phyloP scores from a whole-genome alignment of 2,113 vertebrate genomes.

The Grammomys dolichurus region DNA sequence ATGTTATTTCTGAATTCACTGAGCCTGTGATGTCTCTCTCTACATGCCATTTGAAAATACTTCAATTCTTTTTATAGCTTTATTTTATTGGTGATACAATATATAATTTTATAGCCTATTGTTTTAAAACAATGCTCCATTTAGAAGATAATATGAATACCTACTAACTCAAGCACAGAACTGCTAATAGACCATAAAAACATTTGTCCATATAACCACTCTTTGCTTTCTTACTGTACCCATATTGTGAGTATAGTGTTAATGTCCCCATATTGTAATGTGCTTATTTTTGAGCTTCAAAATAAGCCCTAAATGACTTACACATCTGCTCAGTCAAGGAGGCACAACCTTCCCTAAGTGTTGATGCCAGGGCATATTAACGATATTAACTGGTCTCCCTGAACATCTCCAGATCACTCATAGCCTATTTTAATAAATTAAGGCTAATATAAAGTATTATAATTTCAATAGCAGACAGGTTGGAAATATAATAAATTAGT shows the following conservation, averaged over 20 bases:
- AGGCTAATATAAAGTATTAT: slow-evolving; percentile 62
- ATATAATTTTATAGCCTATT: slow-evolving; percentile 35
- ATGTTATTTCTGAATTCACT: neutral
- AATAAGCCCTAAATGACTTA: slow-evolving; percentile 47
- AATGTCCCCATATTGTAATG: slow-evolving; percentile 45
- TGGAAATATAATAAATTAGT: slow-evolving; percentile 41
- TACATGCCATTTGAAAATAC: slow-evolving; percentile 35
- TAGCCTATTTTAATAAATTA: slow-evolving; percentile 62
- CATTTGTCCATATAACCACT: slow-evolving; percentile 57
- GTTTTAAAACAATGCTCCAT: slow-evolving; percentile 55
- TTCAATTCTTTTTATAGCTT: slow-evolving; percentile 33
- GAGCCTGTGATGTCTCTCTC: neutral
- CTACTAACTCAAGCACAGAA: slow-evolving; percentile 44
- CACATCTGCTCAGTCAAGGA: slow-evolving; percentile 35
- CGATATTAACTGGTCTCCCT: neutral
- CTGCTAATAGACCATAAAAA: slow-evolving; percentile 49
- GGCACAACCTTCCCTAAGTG: neutral
- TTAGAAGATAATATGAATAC: slow-evolving; percentile 66
- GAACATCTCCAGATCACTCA: slow-evolving; percentile 35
- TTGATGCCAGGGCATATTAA: neutral
- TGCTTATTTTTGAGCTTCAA: slow-evolving; percentile 70
- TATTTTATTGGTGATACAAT: slow-evolving; percentile 4
- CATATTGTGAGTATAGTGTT: slow-evolving; percentile 52
- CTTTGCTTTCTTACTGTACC: neutral
- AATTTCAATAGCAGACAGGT: neutral